Percentiles rank a stretch among this genome's conserved stretches.
Evolutionary conservation across 2,797 vertebrate genomes (phyloP).

Genomic region (Channallabes apus): DNA sequence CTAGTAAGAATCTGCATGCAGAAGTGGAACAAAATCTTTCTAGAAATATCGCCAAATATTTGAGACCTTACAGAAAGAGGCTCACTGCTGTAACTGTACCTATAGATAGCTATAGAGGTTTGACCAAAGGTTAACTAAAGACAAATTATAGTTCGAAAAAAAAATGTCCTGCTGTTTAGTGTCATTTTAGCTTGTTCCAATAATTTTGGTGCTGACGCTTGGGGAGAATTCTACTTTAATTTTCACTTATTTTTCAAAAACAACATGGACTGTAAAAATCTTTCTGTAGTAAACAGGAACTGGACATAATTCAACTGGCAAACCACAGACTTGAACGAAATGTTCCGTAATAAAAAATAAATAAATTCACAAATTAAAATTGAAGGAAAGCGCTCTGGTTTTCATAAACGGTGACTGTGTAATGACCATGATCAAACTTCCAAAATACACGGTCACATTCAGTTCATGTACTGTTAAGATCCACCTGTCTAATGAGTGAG

Average conservation of each 20-base stretch:
- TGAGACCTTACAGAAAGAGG: not conserved
- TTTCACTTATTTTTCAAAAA: slow-evolving; percentile 10
- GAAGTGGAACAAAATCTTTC: not conserved
- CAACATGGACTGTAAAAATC: not conserved
- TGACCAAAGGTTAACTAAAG: not conserved
- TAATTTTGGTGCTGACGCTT: not conserved
- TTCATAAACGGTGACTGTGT: not conserved
- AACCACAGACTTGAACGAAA: slow-evolving; percentile 11
- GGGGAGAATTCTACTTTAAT: not conserved
- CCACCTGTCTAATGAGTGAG: slow-evolving; percentile 56
- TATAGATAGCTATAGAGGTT: no score
- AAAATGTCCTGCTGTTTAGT: not conserved
- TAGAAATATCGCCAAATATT: not conserved
- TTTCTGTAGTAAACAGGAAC: slow-evolving; percentile 10
- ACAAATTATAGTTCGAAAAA: not conserved
- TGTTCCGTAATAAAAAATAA: not conserved
- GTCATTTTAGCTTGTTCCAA: slow-evolving; percentile 15
- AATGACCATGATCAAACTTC: slow-evolving; percentile 1
- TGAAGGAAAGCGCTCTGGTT: not conserved
- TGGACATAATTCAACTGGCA: slow-evolving; percentile 7
- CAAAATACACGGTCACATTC: slow-evolving; percentile 32
- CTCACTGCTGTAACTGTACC: not conserved
- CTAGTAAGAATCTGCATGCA: not conserved
- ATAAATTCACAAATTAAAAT: not conserved
- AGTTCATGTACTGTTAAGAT: slow-evolving; percentile 36